Base-by-base conservation (phyloP, 2,888 invertebrate genomes). In the Lampropteryx suffumata region DNA sequence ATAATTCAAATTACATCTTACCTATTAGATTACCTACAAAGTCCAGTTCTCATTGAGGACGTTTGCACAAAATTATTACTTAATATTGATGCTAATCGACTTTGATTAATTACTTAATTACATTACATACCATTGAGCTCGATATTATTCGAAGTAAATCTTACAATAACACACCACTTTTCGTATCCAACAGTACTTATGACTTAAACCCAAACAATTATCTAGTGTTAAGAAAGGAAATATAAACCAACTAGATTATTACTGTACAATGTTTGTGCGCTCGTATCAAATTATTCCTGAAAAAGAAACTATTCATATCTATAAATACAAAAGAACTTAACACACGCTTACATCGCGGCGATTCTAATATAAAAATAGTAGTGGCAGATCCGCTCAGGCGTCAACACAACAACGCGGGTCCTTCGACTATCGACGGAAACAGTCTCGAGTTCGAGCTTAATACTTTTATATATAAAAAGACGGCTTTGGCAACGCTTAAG, bases 231-330 rank as follows among this genome's bases (percentile, higher is more conserved):
- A 79, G 65, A 79, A 79, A 76, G 47, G 24, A 64, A 78, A 73
- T 73, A 73, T 54, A 72, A 78, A 70, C 59, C 57, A 76, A 82
- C 82, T 73, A 76, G 54, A 71, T 81, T 79, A 73, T 43, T 57
- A 63, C 80, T 87, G 78, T 89, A 86, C 84, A 88, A 81, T 79
- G 79, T 83, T 65, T 89, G 90, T 88, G 90, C 90, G 89, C 83
- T 87, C 83, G 67, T 84, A 78, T 84, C 71, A 86, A 87, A 84
- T 77, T 71, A 87, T 80, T 70, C 72, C 76, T 75, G 76, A 69
- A 73, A 82, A 82, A 77, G 64, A 71, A 84, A 79, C 61, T 59
- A 64, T 72, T 64, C 63, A 69, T 74, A 64, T 76, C 73, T 74
- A 71, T 73, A 71, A 69, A 77, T 80, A 77, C 71, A 85, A 77